Conservation (phyloP, 53 echinoderm and acorn worm species). For the Henricia sp. region DNA sequence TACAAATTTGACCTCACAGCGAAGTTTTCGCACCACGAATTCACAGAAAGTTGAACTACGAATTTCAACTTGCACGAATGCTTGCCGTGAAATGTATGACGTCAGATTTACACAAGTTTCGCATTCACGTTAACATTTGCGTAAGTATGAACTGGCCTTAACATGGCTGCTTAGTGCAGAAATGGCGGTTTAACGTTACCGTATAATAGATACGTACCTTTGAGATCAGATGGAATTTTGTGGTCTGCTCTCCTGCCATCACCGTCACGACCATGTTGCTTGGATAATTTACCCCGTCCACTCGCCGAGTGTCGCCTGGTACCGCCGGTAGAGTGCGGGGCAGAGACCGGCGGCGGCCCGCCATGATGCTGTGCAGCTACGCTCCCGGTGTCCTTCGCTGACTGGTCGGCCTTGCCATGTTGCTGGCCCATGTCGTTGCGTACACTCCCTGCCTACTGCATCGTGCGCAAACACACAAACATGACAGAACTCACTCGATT, state of each 20-base stretch:
- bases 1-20: too few species aligned
- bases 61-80: background rate
- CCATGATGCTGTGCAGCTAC: too few species aligned
- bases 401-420: conserved; percentile 58
- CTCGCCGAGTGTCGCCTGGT: conserved; percentile 47
- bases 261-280: conserved; percentile 26
- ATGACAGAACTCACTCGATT: conserved; percentile 25
- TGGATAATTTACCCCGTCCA: conserved; percentile 35
- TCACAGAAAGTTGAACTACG: background rate
- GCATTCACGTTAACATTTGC: background rate
- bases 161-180: background rate
- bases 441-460: too few species aligned
- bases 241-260: conserved; percentile 18
- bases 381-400: conserved; percentile 39
- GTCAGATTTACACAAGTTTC: background rate
- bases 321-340: conserved; percentile 31
- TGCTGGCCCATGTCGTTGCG: conserved; percentile 60
- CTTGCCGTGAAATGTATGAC: background rate
- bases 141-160: background rate
- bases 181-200: background rate
- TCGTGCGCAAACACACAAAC: conserved; percentile 12
- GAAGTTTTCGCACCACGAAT: too few species aligned
- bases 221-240: conserved; percentile 45
- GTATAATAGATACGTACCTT: too few species aligned
- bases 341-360: background rate